phyloP scores from a whole-genome alignment of 2,113 vertebrate genomes.

The Chamaetylas fuelleborni region DNA sequence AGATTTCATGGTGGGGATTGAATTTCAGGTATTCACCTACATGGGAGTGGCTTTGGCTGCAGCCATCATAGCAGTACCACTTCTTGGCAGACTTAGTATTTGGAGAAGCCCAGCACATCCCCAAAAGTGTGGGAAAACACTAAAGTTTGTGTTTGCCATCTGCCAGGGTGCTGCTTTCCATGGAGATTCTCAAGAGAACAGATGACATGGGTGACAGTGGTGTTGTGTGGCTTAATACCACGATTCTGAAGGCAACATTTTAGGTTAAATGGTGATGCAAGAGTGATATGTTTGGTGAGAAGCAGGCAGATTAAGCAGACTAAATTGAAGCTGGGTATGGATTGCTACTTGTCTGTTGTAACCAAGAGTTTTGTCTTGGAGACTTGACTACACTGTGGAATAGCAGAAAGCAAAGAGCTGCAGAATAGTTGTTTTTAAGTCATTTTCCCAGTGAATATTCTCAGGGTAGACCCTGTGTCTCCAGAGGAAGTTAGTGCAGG shows the following conservation, averaged over 20 bases:
- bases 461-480: neutral
- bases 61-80: neutral
- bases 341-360: neutral
- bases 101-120: neutral
- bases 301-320: neutral
- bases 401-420: neutral
- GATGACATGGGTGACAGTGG: neutral
- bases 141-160: fast-evolving
- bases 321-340: neutral
- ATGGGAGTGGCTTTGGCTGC: neutral
- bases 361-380: neutral
- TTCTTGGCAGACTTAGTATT: fast-evolving
- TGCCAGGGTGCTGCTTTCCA: neutral
- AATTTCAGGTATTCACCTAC: neutral
- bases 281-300: neutral
- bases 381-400: neutral
- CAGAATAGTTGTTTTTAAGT: neutral
- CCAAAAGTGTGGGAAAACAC: neutral
- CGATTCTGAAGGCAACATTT: neutral
- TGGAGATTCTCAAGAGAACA: neutral
- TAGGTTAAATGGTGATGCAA: neutral
- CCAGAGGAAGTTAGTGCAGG: neutral
- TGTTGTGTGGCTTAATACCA: neutral
- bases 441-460: neutral
- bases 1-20: neutral